Base-by-base conservation (phyloP, 2,113 vertebrate genomes). In the Mionectes macconnelli region DNA sequence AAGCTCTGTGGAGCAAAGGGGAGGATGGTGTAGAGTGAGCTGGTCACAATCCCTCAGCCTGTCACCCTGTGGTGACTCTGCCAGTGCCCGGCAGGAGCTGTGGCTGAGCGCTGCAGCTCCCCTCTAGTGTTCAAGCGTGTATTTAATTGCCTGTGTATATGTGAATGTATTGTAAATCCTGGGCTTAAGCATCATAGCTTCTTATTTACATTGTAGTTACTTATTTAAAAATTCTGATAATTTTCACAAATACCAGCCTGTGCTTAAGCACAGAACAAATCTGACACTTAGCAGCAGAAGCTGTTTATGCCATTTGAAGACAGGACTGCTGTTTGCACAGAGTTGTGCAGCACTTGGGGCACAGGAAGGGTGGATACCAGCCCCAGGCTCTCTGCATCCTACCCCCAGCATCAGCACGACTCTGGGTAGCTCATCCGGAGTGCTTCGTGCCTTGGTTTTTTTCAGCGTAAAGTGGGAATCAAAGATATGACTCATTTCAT, bases 261-360 rank as follows among this genome's bases (percentile, higher is more conserved):
- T 59, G 69, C 40, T 68, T 22, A 40, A 68, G 9, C 25, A 23
- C 13, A 10, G n/a, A 21, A 25, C 28, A 55, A 39, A 35, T 17
- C 14, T 55, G 50, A 6, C 53, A 11, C 59, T 52, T 8, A 11
- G 42, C 49, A 27, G 45, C 52, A 52, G 66, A 22, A 50, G 27
- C 23, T 31, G 20, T 17, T 68, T n/a, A 2, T 13, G 31, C 6
- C n/a, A 10, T 52, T 37, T 35, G 73, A 67, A 78, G 50, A 35
- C 0, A 3, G 33, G 47, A 10, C 40, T 0, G 0, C 27, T 63
- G 4, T 35, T 55, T 31, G 53, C 3, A 3, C 21, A 31, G 39
- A 67, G 10, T 10, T 33, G 19, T 12, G 50, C 1, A 3, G 9
- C 33, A 2, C n/a, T 30, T 4, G 0, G 49, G 30, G 49, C 30